Evolutionary conservation across 2,888 invertebrate genomes (phyloP), one percentile per base, ranked within the genome.

Genomic region (Neoscelio sp.): DNA sequence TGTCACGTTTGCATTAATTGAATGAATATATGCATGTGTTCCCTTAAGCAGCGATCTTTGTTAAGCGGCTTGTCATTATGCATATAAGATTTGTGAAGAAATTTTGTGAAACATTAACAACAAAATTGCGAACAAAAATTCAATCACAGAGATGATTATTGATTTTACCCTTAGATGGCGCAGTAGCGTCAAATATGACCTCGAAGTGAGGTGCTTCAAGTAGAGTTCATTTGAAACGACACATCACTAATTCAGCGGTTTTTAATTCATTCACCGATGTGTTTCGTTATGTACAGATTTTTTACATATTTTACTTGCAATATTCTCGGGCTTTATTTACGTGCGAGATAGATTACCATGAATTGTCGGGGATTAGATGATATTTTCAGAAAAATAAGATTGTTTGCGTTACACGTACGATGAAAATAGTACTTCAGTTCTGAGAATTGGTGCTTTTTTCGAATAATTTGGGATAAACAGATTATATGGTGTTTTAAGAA

Each of bases 101-200:
- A 60, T 18, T 18, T 6, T n/a, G 10, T 23, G 7, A 10, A 30
- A 10, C 18, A 46, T 18, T 26, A 12, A 28, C 17, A 56, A 54
- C 20, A 64, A 56, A 35, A 54, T 54, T 33, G 15, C 23, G 13
- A 13, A 35, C 48, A 12, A 70, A 71, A 60, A 67, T 67, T 48
- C 67, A 62, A 73, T 78, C 67, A 17, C 17, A 15, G 46, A 54
- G 65, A 58, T 78, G 58, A 73, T 73, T 78, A 78, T 73, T 73
- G 78, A 78, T 78, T 78, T 73, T 67, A 67, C 67, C 73, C 67
- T 62, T 78, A 62, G 67, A 73, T 73, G 73, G 71, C 67, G 62
- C 62, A 54, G 54, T 73, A 73, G 78, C 60, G 78, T 78, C 73
- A 73, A 78, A 73, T 54, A 26, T 48, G 73, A 67, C 73, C 73